Conservation (phyloP, 2,797 vertebrate species). For the Pelobates cultripes region DNA sequence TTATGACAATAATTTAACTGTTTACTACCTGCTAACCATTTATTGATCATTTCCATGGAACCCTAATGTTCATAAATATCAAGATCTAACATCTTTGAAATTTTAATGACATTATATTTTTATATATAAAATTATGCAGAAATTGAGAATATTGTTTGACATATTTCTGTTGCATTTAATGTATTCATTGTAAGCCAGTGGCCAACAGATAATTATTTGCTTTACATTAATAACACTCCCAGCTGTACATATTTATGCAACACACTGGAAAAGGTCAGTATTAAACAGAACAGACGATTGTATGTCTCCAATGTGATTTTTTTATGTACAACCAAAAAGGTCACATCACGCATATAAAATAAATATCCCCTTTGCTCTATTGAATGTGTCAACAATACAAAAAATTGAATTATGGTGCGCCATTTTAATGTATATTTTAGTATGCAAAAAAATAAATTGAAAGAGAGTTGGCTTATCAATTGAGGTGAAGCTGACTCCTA, state of each 20-base stretch:
- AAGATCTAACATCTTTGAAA: no score
- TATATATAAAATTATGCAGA: not conserved
- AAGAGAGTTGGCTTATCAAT: not conserved
- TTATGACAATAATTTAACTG: not conserved
- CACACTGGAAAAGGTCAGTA: conserved; percentile 51
- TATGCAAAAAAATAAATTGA: not conserved
- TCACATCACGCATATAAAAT: conserved; percentile 46
- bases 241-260: conserved; percentile 42
- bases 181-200: conserved; percentile 22
- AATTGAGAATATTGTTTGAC: no score
- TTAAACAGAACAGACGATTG: conserved; percentile 33
- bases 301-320: conserved; percentile 33
- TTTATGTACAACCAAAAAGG: conserved; percentile 37
- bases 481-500: not conserved
- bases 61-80: no score
- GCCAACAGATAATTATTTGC: conserved; percentile 19
- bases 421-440: conserved; percentile 7
- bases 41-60: no score
- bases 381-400: not conserved
- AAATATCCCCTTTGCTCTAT: conserved; percentile 17
- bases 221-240: conserved; percentile 31
- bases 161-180: not conserved
- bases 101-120: not conserved
- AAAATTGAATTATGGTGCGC: not conserved
- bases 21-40: no score